phyloP scores from a whole-genome alignment of 2,888 invertebrate genomes.

The Heliothis peltigera region DNA sequence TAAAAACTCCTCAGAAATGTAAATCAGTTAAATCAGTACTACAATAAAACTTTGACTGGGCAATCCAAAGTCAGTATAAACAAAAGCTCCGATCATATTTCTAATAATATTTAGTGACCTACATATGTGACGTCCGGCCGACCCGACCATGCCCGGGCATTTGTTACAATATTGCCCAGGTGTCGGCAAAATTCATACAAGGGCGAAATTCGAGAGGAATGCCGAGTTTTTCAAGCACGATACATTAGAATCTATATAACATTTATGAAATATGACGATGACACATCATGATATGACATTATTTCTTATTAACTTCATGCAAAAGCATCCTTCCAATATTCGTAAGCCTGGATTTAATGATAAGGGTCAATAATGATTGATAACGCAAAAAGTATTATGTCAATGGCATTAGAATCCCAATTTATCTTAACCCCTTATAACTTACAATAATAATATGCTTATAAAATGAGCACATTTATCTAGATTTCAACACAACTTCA shows the following conservation, averaged over 20 bases:
- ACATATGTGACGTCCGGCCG: conserved; percentile 33
- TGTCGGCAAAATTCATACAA: conserved; percentile 34
- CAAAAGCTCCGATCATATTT: conserved; percentile 25
- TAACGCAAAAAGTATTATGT: conserved; percentile 7
- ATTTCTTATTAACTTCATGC: too few relatives aligned
- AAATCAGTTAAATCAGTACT: conserved; percentile 12
- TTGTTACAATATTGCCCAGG: conserved; percentile 41
- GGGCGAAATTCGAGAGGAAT: conserved; percentile 16
- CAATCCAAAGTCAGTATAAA: conserved; percentile 26
- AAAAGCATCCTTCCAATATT: not conserved
- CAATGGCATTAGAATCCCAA: not conserved
- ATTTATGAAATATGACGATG: conserved; percentile 2
- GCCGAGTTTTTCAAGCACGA: conserved; percentile 17
- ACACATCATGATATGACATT: not conserved
- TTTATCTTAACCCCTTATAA: not conserved
- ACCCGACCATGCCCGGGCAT: conserved; percentile 22
- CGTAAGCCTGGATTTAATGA: not conserved
- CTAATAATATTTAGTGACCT: conserved; percentile 47
- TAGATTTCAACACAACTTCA: not conserved
- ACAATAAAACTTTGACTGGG: conserved; percentile 1
- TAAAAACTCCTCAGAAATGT: conserved; percentile 1
- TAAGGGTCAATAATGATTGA: conserved; percentile 9
- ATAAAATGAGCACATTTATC: not conserved
- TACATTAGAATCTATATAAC: not conserved
- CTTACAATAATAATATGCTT: not conserved